These are phyloP conservation scores for Cryptocephalus primarius DNA, from an alignment of 2,888 invertebrate genomes.

Conservation along the genomic window DNA sequence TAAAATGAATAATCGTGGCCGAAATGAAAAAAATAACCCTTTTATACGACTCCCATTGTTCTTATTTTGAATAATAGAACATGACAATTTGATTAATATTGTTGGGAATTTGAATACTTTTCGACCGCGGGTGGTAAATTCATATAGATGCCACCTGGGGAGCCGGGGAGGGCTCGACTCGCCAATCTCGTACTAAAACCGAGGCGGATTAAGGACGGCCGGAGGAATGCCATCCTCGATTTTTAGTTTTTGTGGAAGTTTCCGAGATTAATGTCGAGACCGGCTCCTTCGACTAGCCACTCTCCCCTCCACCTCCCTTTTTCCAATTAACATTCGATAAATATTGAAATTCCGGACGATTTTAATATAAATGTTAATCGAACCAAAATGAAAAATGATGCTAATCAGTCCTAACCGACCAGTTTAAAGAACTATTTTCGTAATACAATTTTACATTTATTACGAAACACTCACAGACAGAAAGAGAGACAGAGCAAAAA, in stretches of 20 bases:
- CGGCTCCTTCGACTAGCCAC: too few relatives aligned
- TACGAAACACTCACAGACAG: too few relatives aligned
- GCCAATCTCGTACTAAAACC: slow-evolving; percentile 21
- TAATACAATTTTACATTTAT: too few relatives aligned
- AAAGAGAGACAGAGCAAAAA: too few relatives aligned
- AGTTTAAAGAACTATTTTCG: too few relatives aligned
- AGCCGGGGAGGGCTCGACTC: slow-evolving; percentile 16
- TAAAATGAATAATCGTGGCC: slow-evolving; percentile 3
- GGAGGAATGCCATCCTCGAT: not conserved
- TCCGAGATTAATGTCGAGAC: not conserved
- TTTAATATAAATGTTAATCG: too few relatives aligned
- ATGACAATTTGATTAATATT: slow-evolving; percentile 37
- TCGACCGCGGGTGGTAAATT: slow-evolving; percentile 31
- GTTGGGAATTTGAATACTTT: slow-evolving; percentile 35
- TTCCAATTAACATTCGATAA: too few relatives aligned
- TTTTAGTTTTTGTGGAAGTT: not conserved
- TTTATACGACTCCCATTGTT: slow-evolving; percentile 20
- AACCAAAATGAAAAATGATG: too few relatives aligned
- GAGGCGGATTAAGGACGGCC: not conserved
- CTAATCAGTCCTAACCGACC: too few relatives aligned
- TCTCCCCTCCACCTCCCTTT: too few relatives aligned
- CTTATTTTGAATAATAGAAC: slow-evolving; percentile 35
- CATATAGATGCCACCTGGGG: slow-evolving; percentile 26
- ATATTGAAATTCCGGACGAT: too few relatives aligned
- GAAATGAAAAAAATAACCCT: slow-evolving; percentile 9